phyloP scores from a whole-genome alignment of 2,113 vertebrate species.

The Rhadina sibilatrix region DNA sequence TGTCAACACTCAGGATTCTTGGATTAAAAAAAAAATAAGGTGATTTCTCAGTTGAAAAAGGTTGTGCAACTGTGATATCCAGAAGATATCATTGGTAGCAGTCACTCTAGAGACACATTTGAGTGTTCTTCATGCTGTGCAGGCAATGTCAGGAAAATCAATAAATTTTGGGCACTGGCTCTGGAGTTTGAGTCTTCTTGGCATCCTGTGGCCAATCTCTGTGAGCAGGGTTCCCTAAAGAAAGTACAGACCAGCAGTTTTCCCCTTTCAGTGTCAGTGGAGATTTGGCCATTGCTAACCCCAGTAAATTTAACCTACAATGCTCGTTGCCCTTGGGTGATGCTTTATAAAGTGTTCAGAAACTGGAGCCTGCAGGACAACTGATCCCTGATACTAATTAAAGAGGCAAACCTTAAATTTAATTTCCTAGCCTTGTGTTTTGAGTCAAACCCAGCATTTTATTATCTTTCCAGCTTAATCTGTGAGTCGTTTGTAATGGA shows the following conservation, averaged over 20 bases:
- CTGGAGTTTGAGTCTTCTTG: accelerated
- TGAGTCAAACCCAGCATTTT: background rate
- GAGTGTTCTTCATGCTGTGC: accelerated
- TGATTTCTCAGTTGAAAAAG: background rate
- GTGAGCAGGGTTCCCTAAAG: background rate
- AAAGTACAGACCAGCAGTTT: background rate
- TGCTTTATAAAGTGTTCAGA: background rate
- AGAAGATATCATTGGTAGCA: background rate
- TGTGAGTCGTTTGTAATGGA: background rate
- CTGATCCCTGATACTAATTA: background rate
- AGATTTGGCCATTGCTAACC: background rate
- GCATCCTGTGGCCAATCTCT: background rate
- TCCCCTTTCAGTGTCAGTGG: background rate
- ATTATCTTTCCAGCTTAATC: background rate
- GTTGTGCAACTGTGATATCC: background rate
- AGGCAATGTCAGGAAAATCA: background rate
- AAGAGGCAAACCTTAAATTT: background rate
- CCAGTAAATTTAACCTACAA: background rate
- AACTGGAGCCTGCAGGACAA: background rate
- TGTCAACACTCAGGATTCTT: background rate
- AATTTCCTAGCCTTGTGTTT: background rate
- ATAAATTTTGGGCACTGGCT: background rate
- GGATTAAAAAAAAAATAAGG: background rate
- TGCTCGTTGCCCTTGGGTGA: background rate
- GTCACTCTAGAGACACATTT: background rate